Base-by-base conservation (phyloP, 2,888 invertebrate genomes). In the Scelioninae gen. 1 region DNA sequence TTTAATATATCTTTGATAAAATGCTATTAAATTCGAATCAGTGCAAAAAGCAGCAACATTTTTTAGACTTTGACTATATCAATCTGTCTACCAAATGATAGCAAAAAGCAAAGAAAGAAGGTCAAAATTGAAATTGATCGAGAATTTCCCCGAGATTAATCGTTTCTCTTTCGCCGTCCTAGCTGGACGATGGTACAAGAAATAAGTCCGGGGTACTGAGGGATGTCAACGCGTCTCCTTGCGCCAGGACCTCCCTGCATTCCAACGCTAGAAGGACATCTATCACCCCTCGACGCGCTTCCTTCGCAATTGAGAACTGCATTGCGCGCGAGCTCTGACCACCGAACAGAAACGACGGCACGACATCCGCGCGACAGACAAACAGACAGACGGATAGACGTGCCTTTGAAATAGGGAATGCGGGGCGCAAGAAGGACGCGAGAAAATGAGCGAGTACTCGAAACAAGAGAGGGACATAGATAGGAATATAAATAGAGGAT, bases 191-290 rank as follows among this genome's bases (percentile, higher is more conserved):
- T 16, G 29, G 71, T 9, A 68, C 49, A 82, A 68, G 82, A 78
- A 82, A 75, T 74, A 82, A 72, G 56, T 53, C 65, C 58, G 75
- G 32, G 60, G n/a, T n/a, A n/a, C n/a, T n/a, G n/a, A 68, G 82
- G 80, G 80, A 84, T 83, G 71, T 82, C 84, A 65, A 43, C 69
- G 62, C 83, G 84, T 84, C 62, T 55, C 47, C 56, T 71, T 49
- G 45, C 16, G 60, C 69, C 62, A 56, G 84, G 86, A 83, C 82
- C 85, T 86, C 84, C 84, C 74, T 85, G 86, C 90, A 91, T 92
- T 90, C 92, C 92, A 82, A 84, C 63, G 86, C 84, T 85, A 81
- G 88, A 87, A 88, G 89, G 90, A 91, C 91, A 92, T 92, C 90
- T 87, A 91, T 92, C 91, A 91, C 88, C 86, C 86, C 87, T 86